Evolutionary conservation across 2,888 invertebrate species (phyloP).

Genomic region (Andrena bicolor): DNA sequence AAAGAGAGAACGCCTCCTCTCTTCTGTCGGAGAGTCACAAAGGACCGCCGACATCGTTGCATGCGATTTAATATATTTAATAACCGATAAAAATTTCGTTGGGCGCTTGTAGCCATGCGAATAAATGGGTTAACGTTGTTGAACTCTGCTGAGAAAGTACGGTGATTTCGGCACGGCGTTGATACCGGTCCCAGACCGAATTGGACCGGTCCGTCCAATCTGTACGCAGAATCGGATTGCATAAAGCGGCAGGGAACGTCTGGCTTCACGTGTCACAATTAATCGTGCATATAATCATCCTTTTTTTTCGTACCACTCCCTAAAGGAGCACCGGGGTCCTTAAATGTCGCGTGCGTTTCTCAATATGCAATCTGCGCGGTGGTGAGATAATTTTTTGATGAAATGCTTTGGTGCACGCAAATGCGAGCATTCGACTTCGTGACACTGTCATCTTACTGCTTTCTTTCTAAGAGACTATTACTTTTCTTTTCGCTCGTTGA

Average conservation of each 20-base stretch:
- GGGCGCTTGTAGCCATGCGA: neutral
- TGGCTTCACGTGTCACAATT: conserved; percentile 47
- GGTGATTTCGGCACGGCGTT: conserved; percentile 50
- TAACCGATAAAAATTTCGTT: conserved; percentile 19
- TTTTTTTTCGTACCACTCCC: conserved; percentile 37
- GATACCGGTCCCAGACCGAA: conserved; percentile 57
- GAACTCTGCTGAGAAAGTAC: conserved; percentile 63
- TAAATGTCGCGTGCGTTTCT: conserved; percentile 28
- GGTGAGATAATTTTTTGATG: neutral
- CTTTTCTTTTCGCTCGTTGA: neutral
- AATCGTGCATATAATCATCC: conserved; percentile 40
- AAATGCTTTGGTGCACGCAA: neutral
- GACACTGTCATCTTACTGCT: neutral
- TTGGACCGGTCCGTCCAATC: conserved; percentile 64
- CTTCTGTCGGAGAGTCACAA: neutral
- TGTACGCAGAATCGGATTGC: conserved; percentile 56
- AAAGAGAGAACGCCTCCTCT: neutral
- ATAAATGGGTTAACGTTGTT: conserved; percentile 60
- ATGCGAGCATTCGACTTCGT: neutral
- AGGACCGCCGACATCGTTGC: conserved; percentile 7
- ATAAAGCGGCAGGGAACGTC: conserved; percentile 55
- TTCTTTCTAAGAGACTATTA: neutral
- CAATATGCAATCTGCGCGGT: neutral
- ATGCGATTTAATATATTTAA: conserved; percentile 23
- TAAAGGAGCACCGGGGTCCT: conserved; percentile 18